These are phyloP conservation scores for Cordylochernes scorpioides DNA, from an alignment of 2,888 invertebrate genomes.

Conservation along the genomic window DNA sequence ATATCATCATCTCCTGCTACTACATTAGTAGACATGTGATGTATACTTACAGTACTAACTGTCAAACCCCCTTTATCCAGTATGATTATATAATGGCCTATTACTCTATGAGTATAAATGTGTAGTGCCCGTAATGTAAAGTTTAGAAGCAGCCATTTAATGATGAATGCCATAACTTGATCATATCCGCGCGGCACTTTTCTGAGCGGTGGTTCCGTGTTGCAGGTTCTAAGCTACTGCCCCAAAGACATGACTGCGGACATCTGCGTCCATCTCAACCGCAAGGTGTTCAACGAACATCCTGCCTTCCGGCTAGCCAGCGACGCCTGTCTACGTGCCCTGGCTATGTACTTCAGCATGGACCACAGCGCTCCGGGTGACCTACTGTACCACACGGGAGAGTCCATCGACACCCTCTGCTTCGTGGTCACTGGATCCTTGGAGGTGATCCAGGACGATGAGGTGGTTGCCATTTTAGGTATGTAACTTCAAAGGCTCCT, in stretches of 20 bases:
- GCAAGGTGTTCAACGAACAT: slow-evolving; percentile 37
- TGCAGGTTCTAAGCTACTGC: slow-evolving; percentile 90
- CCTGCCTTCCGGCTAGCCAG: slow-evolving; percentile 43
- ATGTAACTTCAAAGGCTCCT: slow-evolving; percentile 10
- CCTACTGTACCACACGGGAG: slow-evolving; percentile 93
- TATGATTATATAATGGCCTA: too few relatives aligned
- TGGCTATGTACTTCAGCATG: slow-evolving; percentile 90
- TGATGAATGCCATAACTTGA: background rate
- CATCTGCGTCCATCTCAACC: slow-evolving; percentile 95
- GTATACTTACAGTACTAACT: too few relatives aligned
- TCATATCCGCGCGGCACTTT: background rate
- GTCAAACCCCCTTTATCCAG: too few relatives aligned
- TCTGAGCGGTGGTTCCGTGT: background rate
- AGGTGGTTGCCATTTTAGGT: slow-evolving; percentile 95
- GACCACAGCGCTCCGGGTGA: slow-evolving; percentile 90
- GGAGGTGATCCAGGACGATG: slow-evolving; percentile 98
- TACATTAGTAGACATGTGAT: too few relatives aligned
- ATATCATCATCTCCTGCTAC: too few relatives aligned
- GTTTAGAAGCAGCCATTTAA: too few relatives aligned
- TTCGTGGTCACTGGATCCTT: slow-evolving; percentile 96
- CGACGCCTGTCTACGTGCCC: slow-evolving; percentile 84
- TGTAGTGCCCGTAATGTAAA: too few relatives aligned
- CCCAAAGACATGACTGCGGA: slow-evolving; percentile 99
- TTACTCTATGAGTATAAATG: too few relatives aligned
- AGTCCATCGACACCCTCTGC: slow-evolving; percentile 90